A percentile compares a stretch with the other conserved stretches of the same genome.
phyloP scores from a whole-genome alignment of 2,797 vertebrate species.

The Neosalanx taihuensis region DNA sequence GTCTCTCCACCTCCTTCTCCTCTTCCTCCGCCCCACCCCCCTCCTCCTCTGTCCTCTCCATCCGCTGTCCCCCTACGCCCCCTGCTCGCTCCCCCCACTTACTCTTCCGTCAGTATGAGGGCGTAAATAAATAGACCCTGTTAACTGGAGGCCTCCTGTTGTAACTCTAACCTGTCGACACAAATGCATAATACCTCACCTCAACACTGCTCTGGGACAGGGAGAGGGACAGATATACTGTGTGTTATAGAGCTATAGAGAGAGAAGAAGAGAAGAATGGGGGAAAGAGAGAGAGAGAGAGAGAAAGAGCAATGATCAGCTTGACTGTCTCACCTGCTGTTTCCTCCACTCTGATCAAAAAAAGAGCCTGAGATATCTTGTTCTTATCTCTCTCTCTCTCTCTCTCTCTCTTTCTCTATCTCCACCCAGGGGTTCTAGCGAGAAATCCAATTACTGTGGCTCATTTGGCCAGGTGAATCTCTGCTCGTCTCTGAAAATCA shows the following conservation, averaged over 20 bases:
- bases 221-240: neutral
- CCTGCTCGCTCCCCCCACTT: neutral
- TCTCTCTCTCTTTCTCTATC: too few species aligned
- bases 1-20: neutral
- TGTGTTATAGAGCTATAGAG: neutral
- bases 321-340: too few species aligned
- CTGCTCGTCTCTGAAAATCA: slow-evolving; percentile 64
- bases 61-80: neutral
- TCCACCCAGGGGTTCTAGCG: too few species aligned
- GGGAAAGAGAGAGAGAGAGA: slow-evolving; percentile 32
- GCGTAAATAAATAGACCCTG: slow-evolving; percentile 29
- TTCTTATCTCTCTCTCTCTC: too few species aligned
- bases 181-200: slow-evolving; percentile 12
- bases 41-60: neutral
- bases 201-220: slow-evolving; percentile 4
- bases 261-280: neutral
- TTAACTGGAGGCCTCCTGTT: slow-evolving; percentile 14
- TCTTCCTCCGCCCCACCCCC: neutral
- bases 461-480: slow-evolving; percentile 27
- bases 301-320: slow-evolving; percentile 4
- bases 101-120: slow-evolving; percentile 65
- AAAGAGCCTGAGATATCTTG: slow-evolving; percentile 68
- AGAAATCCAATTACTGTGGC: neutral
- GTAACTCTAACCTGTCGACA: slow-evolving; percentile 23
- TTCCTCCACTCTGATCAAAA: too few species aligned